A percentile compares a stretch with the other conserved stretches of the same genome.
Evolutionary conservation across 1,140 invertebrate genomes (phyloP).

Genomic region (Atta cephalotes): DNA sequence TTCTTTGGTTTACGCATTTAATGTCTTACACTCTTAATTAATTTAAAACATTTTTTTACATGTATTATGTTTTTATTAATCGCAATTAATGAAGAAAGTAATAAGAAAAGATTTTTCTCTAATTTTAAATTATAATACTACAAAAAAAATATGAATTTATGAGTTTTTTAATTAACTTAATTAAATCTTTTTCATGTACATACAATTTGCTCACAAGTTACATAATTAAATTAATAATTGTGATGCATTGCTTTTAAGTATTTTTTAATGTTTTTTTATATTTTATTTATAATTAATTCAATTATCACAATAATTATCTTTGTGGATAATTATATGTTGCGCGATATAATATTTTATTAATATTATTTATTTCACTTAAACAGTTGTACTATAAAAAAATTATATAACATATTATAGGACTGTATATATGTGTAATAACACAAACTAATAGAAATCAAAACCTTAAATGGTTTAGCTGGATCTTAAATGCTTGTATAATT

Average conservation of each 20-base stretch:
- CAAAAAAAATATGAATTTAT: constrained; percentile 2
- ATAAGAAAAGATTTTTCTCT: background rate
- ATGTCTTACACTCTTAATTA: background rate
- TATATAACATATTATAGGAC: too few relatives aligned
- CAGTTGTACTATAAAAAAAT: background rate
- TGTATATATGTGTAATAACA: too few relatives aligned
- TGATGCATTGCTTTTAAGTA: background rate
- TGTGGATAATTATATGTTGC: background rate
- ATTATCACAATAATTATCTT: background rate
- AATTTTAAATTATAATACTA: background rate
- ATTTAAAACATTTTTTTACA: background rate
- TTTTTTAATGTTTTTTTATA: background rate
- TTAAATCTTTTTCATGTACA: background rate
- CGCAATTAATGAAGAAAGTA: background rate
- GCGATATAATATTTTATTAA: background rate
- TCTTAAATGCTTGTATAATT: too few relatives aligned
- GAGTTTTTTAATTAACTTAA: background rate
- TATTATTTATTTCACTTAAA: background rate
- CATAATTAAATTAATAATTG: background rate
- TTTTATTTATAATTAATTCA: background rate
- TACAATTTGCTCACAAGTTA: background rate
- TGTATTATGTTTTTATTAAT: background rate
- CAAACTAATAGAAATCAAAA: too few relatives aligned
- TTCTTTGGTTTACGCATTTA: background rate
- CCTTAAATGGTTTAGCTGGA: too few relatives aligned